Conservation (phyloP, 2,797 vertebrate species). For the Cuculus canorus region DNA sequence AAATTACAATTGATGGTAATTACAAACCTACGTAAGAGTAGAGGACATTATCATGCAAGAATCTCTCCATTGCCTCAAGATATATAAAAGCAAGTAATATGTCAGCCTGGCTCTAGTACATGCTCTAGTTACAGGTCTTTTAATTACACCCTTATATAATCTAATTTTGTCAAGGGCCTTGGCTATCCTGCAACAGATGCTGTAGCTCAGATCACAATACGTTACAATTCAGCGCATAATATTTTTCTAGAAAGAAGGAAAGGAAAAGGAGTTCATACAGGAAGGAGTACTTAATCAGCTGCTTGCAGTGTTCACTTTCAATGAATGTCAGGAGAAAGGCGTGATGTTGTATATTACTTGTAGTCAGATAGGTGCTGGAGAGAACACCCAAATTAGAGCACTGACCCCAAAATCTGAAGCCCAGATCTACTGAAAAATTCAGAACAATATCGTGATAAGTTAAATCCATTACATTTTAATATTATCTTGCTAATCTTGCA, state of each 20-base stretch:
- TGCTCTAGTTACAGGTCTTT: constrained; percentile 45
- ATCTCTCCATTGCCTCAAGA: constrained; percentile 38
- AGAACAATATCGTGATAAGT: neutral
- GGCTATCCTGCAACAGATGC: constrained; percentile 48
- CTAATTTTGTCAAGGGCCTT: constrained; percentile 59
- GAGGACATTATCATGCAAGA: constrained; percentile 1
- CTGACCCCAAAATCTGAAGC: neutral
- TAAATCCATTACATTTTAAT: neutral
- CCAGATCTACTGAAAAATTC: neutral
- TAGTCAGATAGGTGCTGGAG: neutral
- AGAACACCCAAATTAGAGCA: neutral
- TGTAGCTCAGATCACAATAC: constrained; percentile 10
- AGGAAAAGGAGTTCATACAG: neutral
- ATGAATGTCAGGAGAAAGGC: neutral
- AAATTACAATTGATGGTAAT: constrained; percentile 10
- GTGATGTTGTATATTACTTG: neutral
- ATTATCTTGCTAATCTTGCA: neutral
- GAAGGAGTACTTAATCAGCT: neutral
- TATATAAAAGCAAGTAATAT: constrained; percentile 28
- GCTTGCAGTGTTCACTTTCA: neutral
- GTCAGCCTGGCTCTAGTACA: constrained; percentile 52
- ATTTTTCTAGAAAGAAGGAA: constrained; percentile 23
- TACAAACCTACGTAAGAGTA: constrained; percentile 28
- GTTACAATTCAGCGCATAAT: neutral
- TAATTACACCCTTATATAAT: constrained; percentile 57